phyloP scores from a whole-genome alignment of 2,888 invertebrate genomes.

The Temnothorax rugatulus region DNA sequence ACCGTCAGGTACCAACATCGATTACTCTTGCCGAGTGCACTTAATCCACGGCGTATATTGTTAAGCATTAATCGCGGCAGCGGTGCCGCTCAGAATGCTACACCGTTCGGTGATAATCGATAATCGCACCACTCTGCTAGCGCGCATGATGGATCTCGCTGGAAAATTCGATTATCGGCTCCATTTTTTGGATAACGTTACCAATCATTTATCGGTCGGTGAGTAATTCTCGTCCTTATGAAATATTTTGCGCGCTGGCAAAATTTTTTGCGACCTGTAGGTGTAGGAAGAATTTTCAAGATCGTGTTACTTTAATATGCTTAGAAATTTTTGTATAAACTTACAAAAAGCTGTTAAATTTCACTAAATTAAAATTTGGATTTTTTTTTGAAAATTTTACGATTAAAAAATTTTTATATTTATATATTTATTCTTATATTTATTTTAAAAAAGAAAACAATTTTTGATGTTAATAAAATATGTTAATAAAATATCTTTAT shows the following conservation, averaged over 20 bases:
- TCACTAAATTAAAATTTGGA: neutral
- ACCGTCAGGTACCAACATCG: conserved; percentile 57
- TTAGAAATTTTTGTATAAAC: neutral
- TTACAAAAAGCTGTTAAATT: neutral
- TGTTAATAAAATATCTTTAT: neutral
- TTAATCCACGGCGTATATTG: conserved; percentile 55
- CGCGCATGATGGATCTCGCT: conserved; percentile 33
- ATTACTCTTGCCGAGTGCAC: conserved; percentile 57
- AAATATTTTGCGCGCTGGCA: conserved; percentile 16
- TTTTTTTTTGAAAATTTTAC: neutral
- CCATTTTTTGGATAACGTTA: conserved; percentile 34
- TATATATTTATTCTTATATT: neutral
- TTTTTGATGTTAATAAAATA: neutral
- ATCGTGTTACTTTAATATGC: neutral
- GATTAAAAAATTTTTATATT: neutral
- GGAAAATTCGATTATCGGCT: conserved; percentile 39
- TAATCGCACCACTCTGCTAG: conserved; percentile 10
- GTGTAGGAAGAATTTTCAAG: neutral
- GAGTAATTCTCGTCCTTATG: conserved; percentile 22
- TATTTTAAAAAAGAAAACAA: neutral
- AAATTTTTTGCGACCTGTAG: conserved; percentile 5
- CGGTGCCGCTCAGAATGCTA: conserved; percentile 23
- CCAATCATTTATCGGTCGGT: conserved; percentile 36
- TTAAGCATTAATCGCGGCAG: conserved; percentile 48
- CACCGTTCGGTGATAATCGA: conserved; percentile 46